Conservation (phyloP, 2,888 invertebrate genomes). For the Cryptophagus acutangulus region DNA sequence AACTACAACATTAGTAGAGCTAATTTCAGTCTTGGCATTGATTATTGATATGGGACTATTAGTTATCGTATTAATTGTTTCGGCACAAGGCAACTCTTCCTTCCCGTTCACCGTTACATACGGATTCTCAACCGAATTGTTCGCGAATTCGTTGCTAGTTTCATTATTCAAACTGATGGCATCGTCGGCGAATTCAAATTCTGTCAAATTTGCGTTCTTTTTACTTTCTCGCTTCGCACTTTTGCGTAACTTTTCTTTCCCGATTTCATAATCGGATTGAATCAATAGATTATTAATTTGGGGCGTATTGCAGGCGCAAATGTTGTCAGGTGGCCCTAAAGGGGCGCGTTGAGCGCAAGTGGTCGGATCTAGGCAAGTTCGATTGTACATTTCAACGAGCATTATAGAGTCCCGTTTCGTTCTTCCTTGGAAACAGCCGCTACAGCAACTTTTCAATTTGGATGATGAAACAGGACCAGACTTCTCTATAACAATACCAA, state of each 20-base stretch:
- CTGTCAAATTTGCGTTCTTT: constrained; percentile 36
- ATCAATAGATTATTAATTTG: constrained; percentile 38
- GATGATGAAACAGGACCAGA: constrained; percentile 48
- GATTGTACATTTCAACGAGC: constrained; percentile 58
- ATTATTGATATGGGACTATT: constrained; percentile 4
- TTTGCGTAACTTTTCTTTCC: constrained; percentile 33
- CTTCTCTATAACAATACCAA: constrained; percentile 24
- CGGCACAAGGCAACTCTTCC: constrained; percentile 62
- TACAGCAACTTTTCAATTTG: constrained; percentile 45
- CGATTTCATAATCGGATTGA: constrained; percentile 53
- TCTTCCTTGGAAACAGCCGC: constrained; percentile 47
- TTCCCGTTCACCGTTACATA: constrained; percentile 61
- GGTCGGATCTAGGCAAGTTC: constrained; percentile 40
- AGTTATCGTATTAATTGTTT: constrained; percentile 3
- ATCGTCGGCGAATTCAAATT: constrained; percentile 48
- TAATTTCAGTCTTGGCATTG: constrained; percentile 22
- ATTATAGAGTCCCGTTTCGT: constrained; percentile 44
- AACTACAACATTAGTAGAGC: constrained; percentile 13
- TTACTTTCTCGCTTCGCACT: constrained; percentile 25
- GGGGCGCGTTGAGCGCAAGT: constrained; percentile 44
- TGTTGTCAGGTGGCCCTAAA: constrained; percentile 42
- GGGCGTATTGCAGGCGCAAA: constrained; percentile 32
- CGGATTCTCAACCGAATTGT: no score
- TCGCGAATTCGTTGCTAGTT: constrained; percentile 9
- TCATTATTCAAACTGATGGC: constrained; percentile 45